Evolutionary conservation across 2,113 vertebrate species (phyloP).

Genomic region (Tursiops truncatus): DNA sequence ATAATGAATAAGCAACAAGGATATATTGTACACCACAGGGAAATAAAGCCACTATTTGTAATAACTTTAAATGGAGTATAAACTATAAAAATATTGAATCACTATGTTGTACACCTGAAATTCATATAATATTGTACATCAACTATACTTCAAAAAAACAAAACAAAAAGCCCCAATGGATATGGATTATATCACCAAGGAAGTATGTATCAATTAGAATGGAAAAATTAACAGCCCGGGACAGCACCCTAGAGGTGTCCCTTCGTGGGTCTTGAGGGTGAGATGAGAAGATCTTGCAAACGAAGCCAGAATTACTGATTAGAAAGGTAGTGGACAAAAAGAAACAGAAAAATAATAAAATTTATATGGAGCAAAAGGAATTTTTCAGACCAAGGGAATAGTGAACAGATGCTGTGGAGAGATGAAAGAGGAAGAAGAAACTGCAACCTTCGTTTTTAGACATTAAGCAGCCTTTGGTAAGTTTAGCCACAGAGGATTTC

Average conservation of each 20-base stretch:
- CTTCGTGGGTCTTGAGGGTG: neutral
- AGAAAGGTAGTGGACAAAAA: neutral
- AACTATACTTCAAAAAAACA: no score
- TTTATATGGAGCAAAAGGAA: neutral
- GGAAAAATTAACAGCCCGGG: neutral
- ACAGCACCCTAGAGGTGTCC: neutral
- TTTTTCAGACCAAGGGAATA: neutral
- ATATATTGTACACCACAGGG: no score
- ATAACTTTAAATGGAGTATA: no score
- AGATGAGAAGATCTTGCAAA: neutral
- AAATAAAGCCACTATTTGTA: no score
- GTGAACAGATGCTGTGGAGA: neutral
- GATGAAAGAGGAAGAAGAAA: neutral
- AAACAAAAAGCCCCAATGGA: no score
- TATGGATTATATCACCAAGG: neutral
- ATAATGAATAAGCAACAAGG: no score
- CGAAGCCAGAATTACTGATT: neutral
- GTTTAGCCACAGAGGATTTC: neutral
- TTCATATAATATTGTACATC: no score
- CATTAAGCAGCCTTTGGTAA: neutral
- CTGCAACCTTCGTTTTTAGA: neutral
- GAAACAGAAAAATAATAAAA: neutral
- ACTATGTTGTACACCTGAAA: no score
- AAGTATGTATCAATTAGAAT: neutral
- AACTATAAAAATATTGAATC: no score